Conservation (phyloP, 1,140 invertebrate species). For the Conus betulinus region DNA sequence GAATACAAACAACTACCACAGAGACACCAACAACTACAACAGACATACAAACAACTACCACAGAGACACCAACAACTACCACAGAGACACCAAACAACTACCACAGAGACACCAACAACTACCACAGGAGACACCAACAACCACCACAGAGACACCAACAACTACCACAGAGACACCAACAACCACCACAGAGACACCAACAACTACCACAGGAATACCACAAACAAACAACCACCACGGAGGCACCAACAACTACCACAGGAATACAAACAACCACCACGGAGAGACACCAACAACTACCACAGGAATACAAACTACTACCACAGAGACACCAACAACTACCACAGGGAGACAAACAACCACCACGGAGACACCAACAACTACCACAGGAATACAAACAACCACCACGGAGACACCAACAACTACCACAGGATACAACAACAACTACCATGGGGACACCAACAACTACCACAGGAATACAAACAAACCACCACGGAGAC, state of each 20-base stretch:
- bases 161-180: background rate
- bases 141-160: background rate
- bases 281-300: background rate
- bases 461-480: background rate
- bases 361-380: too few relatives aligned
- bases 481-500: background rate
- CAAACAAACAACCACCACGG: background rate
- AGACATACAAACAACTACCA: slow-evolving; percentile 2
- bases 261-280: background rate
- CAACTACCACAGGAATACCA: background rate
- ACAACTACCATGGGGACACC: background rate
- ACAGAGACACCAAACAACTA: background rate
- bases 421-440: background rate
- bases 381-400: too few relatives aligned
- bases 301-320: slow-evolving; percentile 6
- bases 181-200: too few relatives aligned
- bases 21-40: background rate
- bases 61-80: background rate
- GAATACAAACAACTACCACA: background rate
- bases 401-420: too few relatives aligned
- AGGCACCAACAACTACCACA: background rate
- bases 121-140: background rate
- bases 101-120: background rate
- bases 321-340: background rate
- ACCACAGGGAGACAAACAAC: background rate